Base-by-base conservation (phyloP, 2,113 vertebrate genomes). In the Forbesichthys papilliferus region DNA sequence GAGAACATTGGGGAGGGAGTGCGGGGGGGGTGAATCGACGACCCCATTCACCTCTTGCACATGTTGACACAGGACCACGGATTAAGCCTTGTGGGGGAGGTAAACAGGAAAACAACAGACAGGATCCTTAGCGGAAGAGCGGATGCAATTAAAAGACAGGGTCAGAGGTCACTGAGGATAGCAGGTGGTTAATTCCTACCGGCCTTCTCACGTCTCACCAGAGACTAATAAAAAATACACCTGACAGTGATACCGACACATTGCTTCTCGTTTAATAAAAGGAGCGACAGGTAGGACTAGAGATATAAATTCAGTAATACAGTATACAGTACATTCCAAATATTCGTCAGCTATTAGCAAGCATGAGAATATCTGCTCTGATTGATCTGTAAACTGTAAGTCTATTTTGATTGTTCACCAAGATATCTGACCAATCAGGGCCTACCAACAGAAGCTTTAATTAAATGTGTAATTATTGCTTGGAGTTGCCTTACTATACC, bases 71-170 rank as follows among this genome's bases (percentile, higher is more conserved):
- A 49, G 51, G 16, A 54, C 54, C 7, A 57, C 56, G 42, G 8
- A 46, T 48, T 11, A 33, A 36, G 67, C 58, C 47, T 12, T 36
- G 49, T 13, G 9, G 13, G 72, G 60, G 60, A 59, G 49, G 46
- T 42, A 71, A 42, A 0, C 56, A 66, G 87, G 72, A 79, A 67
- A 71, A 56, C 56, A 80, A 73, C 47, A 76, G 60, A 77, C 60
- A 75, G 62, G 49, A 65, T 68, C 60, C 58, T 69, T 77, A 74
- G 53, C 67, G 64, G 67, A 74, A 66, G 56, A 0, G 63, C 11
- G 79, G 79, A 86, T 71, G 84, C 64, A 83, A 89, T 90, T 84
- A 88, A 88, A 85, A 82, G 74, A 47, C 34, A 36, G 55, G 83
- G 79, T 86, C 79, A 86, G 69, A 64, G 76, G 66, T 79, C 20